These are phyloP conservation scores for Alexandromys fortis DNA, from an alignment of 2,113 vertebrate genomes.

Conservation along the genomic window DNA sequence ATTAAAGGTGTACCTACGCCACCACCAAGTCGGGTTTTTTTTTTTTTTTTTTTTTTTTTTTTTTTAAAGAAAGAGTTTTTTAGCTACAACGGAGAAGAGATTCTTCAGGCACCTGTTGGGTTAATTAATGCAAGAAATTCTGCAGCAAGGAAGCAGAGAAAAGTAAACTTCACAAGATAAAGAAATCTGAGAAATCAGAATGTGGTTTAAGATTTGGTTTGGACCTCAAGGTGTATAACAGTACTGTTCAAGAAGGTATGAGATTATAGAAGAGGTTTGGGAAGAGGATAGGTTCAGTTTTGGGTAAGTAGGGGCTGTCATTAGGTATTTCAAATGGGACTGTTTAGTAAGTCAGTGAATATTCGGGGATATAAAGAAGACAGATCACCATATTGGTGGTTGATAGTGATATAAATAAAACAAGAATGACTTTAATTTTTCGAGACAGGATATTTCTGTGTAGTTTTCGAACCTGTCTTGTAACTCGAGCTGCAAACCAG, in stretches of 20 bases:
- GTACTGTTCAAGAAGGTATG: neutral
- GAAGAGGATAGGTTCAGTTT: neutral
- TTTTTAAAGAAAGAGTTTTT: neutral
- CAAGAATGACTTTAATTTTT: neutral
- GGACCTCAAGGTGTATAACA: neutral
- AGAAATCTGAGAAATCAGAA: neutral
- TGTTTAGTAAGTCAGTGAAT: neutral
- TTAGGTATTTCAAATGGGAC: neutral
- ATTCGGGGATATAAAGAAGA: constrained; percentile 43
- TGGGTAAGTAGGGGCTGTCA: neutral
- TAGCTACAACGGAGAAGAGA: neutral
- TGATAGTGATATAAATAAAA: neutral
- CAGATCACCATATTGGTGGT: neutral
- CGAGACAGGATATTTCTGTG: too few relatives aligned
- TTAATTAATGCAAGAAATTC: neutral
- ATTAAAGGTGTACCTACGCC: too few relatives aligned
- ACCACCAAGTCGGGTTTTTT: too few relatives aligned
- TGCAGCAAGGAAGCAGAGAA: neutral
- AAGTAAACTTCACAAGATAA: neutral
- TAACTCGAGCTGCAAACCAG: too few relatives aligned
- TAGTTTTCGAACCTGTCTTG: too few relatives aligned
- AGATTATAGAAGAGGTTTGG: neutral
- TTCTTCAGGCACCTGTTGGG: neutral
- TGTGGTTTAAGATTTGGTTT: neutral
- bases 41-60: neutral